Conservation (phyloP, 2,888 invertebrate species). For the Buathra laborator region DNA sequence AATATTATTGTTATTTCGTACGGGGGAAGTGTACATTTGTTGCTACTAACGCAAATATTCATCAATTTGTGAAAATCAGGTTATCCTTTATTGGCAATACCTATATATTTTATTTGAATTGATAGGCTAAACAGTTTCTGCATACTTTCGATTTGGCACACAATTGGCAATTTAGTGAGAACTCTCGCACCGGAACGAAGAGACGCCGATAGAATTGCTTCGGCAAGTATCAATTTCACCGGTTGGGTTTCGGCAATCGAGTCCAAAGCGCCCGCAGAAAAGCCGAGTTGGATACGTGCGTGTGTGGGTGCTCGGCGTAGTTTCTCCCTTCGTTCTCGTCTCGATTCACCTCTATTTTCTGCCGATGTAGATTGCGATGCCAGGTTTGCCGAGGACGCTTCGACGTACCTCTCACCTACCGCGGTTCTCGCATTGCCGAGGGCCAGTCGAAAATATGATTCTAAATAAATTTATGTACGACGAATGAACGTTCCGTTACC, state of each 20-base stretch:
- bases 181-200: background rate
- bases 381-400: background rate
- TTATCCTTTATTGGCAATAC: background rate
- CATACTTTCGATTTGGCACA: conserved; percentile 2
- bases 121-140: background rate
- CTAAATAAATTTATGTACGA: conserved; percentile 1
- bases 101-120: background rate
- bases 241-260: conserved; percentile 24
- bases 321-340: conserved; percentile 15
- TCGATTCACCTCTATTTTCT: background rate
- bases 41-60: background rate
- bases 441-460: conserved; percentile 11
- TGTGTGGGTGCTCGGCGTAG: background rate
- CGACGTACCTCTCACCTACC: background rate
- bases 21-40: background rate
- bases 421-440: background rate
- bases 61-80: background rate
- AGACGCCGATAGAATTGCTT: conserved; percentile 15
- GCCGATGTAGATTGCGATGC: background rate
- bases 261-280: conserved; percentile 3
- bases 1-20: background rate
- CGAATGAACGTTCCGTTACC: background rate
- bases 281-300: conserved; percentile 20
- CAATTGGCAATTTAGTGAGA: conserved; percentile 29
- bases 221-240: conserved; percentile 29